Conservation (phyloP, 2,888 invertebrate genomes). For the Caradrina clavipalpis region DNA sequence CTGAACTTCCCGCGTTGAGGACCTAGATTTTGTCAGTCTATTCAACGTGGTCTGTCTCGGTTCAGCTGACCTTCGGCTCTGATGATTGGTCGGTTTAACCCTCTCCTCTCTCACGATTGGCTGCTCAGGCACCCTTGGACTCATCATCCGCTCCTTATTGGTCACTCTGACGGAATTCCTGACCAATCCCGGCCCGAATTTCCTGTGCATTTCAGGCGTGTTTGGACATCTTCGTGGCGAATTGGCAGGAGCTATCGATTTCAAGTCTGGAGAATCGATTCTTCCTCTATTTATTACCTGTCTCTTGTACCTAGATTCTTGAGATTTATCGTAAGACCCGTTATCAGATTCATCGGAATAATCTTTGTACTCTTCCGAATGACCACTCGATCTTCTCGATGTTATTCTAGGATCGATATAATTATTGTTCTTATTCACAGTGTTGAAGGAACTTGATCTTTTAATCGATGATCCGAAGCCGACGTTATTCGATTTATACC, state of each 20-base stretch:
- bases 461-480: conserved; percentile 89
- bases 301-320: conserved; percentile 92
- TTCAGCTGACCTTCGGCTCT: conserved; percentile 85
- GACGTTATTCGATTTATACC: conserved; percentile 70
- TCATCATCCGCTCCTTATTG: conserved; percentile 90
- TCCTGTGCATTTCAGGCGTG: conserved; percentile 92
- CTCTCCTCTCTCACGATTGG: conserved; percentile 80
- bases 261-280: conserved; percentile 91
- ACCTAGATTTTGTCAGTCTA: conserved; percentile 87
- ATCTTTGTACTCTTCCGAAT: conserved; percentile 81
- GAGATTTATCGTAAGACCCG: conserved; percentile 81
- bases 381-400: conserved; percentile 80
- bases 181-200: conserved; percentile 89
- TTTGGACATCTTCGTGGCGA: conserved; percentile 90
- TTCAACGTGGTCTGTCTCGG: conserved; percentile 83
- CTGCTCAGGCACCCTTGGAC: conserved; percentile 92
- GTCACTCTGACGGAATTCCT: conserved; percentile 84
- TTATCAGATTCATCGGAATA: conserved; percentile 87
- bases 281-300: conserved; percentile 92
- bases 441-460: conserved; percentile 93
- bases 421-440: conserved; percentile 87
- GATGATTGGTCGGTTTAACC: conserved; percentile 79
- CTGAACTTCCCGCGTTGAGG: conserved; percentile 87
- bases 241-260: conserved; percentile 85
- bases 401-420: conserved; percentile 78